Conservation (phyloP, 2,113 vertebrate species). For the Drymodes brunneopygia region DNA sequence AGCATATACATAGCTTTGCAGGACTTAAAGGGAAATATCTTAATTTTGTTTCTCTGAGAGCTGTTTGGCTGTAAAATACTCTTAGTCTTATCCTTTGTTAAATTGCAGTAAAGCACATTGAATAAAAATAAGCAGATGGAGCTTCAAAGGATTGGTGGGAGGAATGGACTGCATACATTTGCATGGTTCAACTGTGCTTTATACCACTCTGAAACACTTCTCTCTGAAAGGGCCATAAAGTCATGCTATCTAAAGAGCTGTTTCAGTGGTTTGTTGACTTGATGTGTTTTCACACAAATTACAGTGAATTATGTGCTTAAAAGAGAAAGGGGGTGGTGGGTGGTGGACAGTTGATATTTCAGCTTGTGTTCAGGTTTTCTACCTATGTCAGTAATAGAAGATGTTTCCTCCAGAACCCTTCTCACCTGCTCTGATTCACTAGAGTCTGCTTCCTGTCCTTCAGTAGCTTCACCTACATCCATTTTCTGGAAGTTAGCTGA, state of each 20-base stretch:
- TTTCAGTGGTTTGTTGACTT: background rate
- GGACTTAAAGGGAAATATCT: background rate
- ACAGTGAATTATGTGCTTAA: background rate
- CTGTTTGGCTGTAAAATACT: background rate
- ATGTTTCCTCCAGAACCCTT: constrained; percentile 20
- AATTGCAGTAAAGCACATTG: background rate
- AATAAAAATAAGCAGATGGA: constrained; percentile 11
- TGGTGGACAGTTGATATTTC: background rate
- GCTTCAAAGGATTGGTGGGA: background rate
- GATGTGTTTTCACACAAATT: background rate
- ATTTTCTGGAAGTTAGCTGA: constrained; percentile 30
- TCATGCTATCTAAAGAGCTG: background rate
- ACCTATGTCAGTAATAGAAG: background rate
- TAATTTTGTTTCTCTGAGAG: background rate
- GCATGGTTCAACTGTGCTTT: background rate
- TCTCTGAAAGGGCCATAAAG: background rate
- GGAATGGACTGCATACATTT: background rate
- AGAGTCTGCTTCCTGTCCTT: constrained; percentile 44
- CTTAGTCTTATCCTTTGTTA: background rate
- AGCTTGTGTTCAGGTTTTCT: background rate
- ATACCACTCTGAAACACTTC: background rate
- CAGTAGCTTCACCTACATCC: constrained; percentile 19
- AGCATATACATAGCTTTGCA: background rate
- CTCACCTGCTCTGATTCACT: constrained; percentile 39
- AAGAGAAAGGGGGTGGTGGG: background rate